Conservation (phyloP, 2,797 vertebrate genomes). For the Parauchenoglanis ngamensis region DNA sequence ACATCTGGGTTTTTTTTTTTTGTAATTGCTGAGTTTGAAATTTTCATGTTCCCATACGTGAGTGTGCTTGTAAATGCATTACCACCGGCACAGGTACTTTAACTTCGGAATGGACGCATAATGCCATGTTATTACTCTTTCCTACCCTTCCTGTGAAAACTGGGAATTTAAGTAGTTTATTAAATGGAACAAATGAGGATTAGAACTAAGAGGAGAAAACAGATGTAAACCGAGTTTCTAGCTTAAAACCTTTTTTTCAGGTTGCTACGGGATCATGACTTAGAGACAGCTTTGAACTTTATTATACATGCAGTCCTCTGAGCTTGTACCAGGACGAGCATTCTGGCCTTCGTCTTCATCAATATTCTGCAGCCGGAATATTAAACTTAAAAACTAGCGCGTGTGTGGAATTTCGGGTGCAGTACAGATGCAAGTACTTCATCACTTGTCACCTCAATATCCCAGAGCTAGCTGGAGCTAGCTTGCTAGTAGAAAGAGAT, state of each 20-base stretch:
- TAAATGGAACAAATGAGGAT: conserved; percentile 5
- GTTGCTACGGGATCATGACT: background rate
- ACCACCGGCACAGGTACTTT: background rate
- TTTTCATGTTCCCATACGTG: background rate
- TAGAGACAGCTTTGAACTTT: background rate
- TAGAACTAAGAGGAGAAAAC: background rate
- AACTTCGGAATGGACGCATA: background rate
- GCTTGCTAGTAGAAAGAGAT: background rate
- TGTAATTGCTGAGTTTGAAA: conserved; percentile 27
- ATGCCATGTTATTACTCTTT: background rate
- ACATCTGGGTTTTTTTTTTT: background rate
- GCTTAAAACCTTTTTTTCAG: background rate
- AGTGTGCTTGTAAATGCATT: conserved; percentile 23
- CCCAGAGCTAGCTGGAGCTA: background rate
- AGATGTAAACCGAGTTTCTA: conserved; percentile 2
- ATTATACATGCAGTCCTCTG: background rate
- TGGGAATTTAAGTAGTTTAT: conserved; percentile 9
- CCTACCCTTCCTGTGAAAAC: background rate
- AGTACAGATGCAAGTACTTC: background rate
- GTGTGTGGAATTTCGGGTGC: background rate
- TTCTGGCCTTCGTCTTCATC: background rate
- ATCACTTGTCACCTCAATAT: too few species aligned
- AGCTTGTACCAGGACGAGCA: background rate
- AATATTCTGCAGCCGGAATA: conserved; percentile 3
- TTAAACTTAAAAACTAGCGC: background rate